Percentiles rank a stretch among this genome's conserved stretches.
phyloP scores from a whole-genome alignment of 1,140 invertebrate species.

The Dysdera silvatica region DNA sequence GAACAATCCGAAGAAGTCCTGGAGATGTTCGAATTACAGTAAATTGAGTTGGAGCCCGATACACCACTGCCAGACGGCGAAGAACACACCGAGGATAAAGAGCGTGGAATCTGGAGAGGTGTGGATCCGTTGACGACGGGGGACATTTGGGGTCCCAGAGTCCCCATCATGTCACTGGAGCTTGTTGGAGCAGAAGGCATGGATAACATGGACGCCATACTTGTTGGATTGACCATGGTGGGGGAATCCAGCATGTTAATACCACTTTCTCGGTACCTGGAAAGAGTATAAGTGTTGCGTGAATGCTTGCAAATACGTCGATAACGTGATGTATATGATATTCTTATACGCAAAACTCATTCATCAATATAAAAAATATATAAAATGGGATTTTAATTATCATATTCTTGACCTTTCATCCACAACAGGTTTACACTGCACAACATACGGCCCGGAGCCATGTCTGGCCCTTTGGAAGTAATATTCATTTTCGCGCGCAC shows the following conservation, averaged over 20 bases:
- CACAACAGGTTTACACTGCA: too few species aligned
- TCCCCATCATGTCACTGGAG: conserved; percentile 5
- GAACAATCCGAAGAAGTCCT: background rate
- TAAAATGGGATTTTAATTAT: too few species aligned
- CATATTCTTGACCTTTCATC: too few species aligned
- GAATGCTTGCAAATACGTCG: background rate
- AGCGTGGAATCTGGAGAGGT: conserved; percentile 1
- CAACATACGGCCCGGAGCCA: too few species aligned
- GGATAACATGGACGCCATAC: conserved; percentile 4
- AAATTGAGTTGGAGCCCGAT: conserved; percentile 4
- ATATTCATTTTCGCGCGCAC: too few species aligned
- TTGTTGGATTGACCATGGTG: conserved; percentile 21
- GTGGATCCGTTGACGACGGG: conserved; percentile 13
- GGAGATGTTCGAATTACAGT: conserved; percentile 6
- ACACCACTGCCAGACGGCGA: too few species aligned
- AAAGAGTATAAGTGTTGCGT: background rate
- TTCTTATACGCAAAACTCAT: too few species aligned
- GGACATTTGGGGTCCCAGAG: conserved; percentile 3
- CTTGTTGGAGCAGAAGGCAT: conserved; percentile 7
- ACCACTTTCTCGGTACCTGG: conserved; percentile 25
- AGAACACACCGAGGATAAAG: conserved; percentile 7
- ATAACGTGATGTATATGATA: too few species aligned
- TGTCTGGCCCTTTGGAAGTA: too few species aligned
- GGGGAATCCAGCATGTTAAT: conserved; percentile 25
- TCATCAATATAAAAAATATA: too few species aligned